Base-by-base conservation (phyloP, 2,113 vertebrate genomes). In the Notiomystis cincta region DNA sequence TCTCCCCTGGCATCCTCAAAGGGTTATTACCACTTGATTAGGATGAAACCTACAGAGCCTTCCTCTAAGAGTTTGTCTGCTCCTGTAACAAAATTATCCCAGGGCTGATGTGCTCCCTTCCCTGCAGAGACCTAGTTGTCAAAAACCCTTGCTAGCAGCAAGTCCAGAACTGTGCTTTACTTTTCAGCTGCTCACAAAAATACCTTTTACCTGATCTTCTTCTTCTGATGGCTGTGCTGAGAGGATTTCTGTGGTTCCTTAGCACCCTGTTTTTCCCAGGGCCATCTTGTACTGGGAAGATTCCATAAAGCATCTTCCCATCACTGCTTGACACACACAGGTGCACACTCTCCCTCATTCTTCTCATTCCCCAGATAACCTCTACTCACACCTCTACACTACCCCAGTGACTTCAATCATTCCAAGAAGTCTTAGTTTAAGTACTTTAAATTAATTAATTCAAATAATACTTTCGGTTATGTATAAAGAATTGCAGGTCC, bases 261-360 rank as follows among this genome's bases (percentile, higher is more conserved):
- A 8, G 9, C 6, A 42, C 9, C 4, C 22, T 30, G 19, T 9
- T 76, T 79, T 70, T 75, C 35, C 13, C 61, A 75, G 19, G 25
- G 54, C 15, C 83, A 20, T 21, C 22, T n/a, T 33, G 31, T 25
- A 44, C 10, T 22, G 25, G 33, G 51, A 81, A 57, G 14, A 9
- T 33, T 24, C 9, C 17, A 14, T n/a, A 33, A 11, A 62, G 1
- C 13, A 5, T 25, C 18, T 38, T 82, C 30, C 50, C 19, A 14
- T 5, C 2, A 0, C 42, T 76, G 3, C 11, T 58, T 45, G 14
- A 40, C 6, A 20, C 45, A 58, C 27, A 18, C 5, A 31, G 9
- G 2, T n/a, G 14, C 8, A 51, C 15, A 13, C 13, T 8, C 5
- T 60, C 20, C 35, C 17, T 72, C 40, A 30, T 69, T 47, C 18